These are phyloP conservation scores for Pterocles orientalis DNA, from an alignment of 2,113 vertebrate species.

Conservation along the genomic window DNA sequence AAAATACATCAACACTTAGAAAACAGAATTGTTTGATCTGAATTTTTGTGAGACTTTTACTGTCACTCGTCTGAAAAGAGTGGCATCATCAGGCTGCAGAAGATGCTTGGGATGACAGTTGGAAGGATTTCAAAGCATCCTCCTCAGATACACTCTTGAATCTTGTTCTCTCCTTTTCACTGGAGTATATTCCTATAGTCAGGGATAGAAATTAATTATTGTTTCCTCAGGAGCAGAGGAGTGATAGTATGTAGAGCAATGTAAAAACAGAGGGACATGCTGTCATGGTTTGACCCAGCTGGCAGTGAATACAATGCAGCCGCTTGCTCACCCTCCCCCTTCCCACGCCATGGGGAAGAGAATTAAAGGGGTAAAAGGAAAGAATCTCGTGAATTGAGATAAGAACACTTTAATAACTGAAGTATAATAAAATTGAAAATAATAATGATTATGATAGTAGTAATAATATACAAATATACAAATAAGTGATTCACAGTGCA, in stretches of 20 bases:
- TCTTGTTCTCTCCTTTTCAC: background rate
- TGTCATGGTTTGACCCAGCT: too few species aligned
- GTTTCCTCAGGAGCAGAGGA: background rate
- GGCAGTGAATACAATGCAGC: too few species aligned
- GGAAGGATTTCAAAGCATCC: background rate
- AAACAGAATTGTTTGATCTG: background rate
- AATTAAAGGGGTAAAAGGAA: too few species aligned
- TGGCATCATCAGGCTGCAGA: background rate
- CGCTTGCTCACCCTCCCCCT: too few species aligned
- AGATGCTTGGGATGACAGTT: background rate
- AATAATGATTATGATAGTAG: too few species aligned
- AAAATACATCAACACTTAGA: background rate
- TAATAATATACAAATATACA: too few species aligned
- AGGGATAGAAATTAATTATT: background rate
- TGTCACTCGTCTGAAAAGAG: background rate
- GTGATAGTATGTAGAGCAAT: background rate
- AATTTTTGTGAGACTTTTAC: background rate
- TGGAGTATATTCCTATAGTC: background rate
- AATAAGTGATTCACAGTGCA: too few species aligned
- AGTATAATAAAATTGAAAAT: too few species aligned
- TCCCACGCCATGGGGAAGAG: too few species aligned
- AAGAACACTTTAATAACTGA: too few species aligned
- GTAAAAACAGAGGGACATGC: background rate
- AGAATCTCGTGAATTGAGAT: too few species aligned
- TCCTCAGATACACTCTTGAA: background rate